Evolutionary conservation across 2,113 vertebrate genomes (phyloP).

Genomic region (Proterorhinus semilunaris): DNA sequence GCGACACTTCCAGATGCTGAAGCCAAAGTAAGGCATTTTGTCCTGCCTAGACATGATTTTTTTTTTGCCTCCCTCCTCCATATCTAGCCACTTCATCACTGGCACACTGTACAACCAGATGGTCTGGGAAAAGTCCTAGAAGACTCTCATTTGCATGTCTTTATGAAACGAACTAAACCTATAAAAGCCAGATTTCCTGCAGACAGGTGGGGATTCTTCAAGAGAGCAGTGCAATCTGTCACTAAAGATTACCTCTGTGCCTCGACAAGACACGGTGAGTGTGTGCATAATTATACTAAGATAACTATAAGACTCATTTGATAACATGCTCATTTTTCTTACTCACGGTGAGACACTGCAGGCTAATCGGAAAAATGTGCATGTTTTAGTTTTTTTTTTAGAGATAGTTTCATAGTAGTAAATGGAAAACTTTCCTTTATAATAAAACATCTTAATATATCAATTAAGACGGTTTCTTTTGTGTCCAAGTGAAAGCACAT

Average conservation of each 20-base stretch:
- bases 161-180: neutral
- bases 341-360: neutral
- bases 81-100: constrained; percentile 14
- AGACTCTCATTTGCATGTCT: constrained; percentile 9
- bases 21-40: neutral
- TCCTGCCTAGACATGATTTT: constrained; percentile 14
- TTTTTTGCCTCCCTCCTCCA: constrained; percentile 16
- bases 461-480: too few species aligned
- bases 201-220: constrained; percentile 10
- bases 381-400: too few species aligned
- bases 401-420: too few species aligned
- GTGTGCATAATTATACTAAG: neutral
- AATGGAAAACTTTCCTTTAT: too few species aligned
- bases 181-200: neutral
- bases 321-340: neutral
- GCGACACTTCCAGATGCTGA: constrained; percentile 11
- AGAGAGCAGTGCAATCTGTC: constrained; percentile 19
- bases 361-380: neutral
- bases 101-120: constrained; percentile 7
- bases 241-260: constrained; percentile 8
- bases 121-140: constrained; percentile 2
- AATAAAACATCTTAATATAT: too few species aligned
- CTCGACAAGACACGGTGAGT: neutral
- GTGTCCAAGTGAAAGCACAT: too few species aligned
- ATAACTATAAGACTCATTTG: neutral